Evolutionary conservation across 2,113 vertebrate species (phyloP), one percentile per base, ranked within the genome.

Genomic region (Ellobius talpinus): DNA sequence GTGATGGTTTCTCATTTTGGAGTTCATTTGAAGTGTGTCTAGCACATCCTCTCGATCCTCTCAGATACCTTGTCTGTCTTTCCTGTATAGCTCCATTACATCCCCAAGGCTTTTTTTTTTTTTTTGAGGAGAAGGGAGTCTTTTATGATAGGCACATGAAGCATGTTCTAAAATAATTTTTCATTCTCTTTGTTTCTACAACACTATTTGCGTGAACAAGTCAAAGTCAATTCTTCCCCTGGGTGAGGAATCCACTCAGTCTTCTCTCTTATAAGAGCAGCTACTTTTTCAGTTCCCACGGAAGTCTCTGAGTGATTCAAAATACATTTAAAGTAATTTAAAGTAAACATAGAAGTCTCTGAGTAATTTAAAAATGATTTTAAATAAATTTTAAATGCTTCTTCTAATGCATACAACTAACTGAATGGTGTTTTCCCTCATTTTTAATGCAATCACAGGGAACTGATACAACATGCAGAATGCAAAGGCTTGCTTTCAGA

Each of bases 281-380:
- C 14, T 73, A 29, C 33, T 85, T 47, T 16, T 55, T 94, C 82
- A 78, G 7, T 6, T 93, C 61, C 39, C 90, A 89, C 29, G 91
- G 29, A 94, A 70, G 23, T 63, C 55, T 87, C 90, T 61, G 29
- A 88, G 24, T 52, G 84, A 33, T 90, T 94, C 73, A 85, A 95
- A 78, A 45, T 45, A 74, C 39, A 19, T 42, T 58, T 58, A 72
- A 88, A 61, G 36, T 52, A 78, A 29, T 78, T 90, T 78, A 74
- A 95, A 66, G 4, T 61, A 61, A 45, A 13, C 90, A 89, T 33
- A 92, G 33, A 90, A 65, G 23, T 68, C 63, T 92, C 91, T 39
- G 39, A 92, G n/a, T 3, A 61, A 61, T 58, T 84, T 29, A 42
- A 39, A 84, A 16, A 84, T 13, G 2, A 29, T 84, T 92, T 78